A percentile compares a stretch with the other conserved stretches of the same genome.
Evolutionary conservation across 2,888 invertebrate genomes (phyloP).

Genomic region (Heliconius erato): DNA sequence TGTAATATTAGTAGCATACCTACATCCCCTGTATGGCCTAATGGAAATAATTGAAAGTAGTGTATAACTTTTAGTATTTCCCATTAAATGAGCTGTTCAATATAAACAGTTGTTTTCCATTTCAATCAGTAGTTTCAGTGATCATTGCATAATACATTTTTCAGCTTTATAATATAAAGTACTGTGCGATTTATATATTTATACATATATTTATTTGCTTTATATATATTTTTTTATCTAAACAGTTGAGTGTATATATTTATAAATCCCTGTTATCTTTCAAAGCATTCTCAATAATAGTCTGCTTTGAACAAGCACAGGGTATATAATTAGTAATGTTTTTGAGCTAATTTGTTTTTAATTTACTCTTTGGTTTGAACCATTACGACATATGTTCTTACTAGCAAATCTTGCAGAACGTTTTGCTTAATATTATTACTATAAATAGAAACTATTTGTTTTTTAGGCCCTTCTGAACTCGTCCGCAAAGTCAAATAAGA

Average conservation of each 20-base stretch:
- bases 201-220: neutral
- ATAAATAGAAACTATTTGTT: slow-evolving; percentile 49
- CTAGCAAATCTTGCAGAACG: slow-evolving; percentile 16
- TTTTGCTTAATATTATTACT: slow-evolving; percentile 18
- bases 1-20: too few relatives aligned
- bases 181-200: neutral
- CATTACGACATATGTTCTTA: slow-evolving; percentile 66
- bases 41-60: neutral
- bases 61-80: neutral
- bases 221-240: neutral
- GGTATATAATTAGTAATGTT: slow-evolving; percentile 73
- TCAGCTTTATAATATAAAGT: neutral
- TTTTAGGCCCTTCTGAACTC: slow-evolving; percentile 89
- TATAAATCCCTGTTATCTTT: slow-evolving; percentile 77
- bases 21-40: neutral
- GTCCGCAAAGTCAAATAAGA: slow-evolving; percentile 94
- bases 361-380: slow-evolving; percentile 73
- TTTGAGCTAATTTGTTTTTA: slow-evolving; percentile 73
- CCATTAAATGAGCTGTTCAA: too few relatives aligned
- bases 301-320: slow-evolving; percentile 82
- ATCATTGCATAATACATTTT: neutral
- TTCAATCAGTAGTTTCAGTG: too few relatives aligned
- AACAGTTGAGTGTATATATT: neutral
- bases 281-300: slow-evolving; percentile 63
- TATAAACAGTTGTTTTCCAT: too few relatives aligned